These are phyloP conservation scores for Leucophenga varia DNA, from an alignment of 1,140 invertebrate genomes.

Conservation along the genomic window DNA sequence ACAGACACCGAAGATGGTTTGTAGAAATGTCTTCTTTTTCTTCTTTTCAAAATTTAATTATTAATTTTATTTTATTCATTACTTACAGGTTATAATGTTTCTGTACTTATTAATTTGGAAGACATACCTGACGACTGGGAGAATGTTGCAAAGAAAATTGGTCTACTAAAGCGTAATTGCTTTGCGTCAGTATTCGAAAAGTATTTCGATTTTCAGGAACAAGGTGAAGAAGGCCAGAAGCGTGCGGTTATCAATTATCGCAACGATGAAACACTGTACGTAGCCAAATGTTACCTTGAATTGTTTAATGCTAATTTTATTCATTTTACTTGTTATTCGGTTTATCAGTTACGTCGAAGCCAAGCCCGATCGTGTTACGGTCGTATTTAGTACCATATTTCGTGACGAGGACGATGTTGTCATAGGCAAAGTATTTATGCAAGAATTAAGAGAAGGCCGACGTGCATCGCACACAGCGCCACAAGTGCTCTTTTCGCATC, in stretches of 20 bases:
- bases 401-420: constrained; percentile 98
- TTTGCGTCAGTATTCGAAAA: constrained; percentile 99
- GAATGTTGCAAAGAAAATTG: constrained; percentile 86
- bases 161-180: constrained; percentile 95
- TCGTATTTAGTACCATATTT: constrained; percentile 98
- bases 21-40: constrained; percentile 8
- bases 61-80: constrained; percentile 8
- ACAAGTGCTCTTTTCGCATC: constrained; percentile 89
- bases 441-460: constrained; percentile 97
- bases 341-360: constrained; percentile 88
- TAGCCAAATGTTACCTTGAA: no score
- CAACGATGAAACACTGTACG: constrained; percentile 96
- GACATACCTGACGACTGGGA: constrained; percentile 90
- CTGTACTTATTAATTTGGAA: constrained; percentile 90
- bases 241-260: constrained; percentile 97
- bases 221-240: constrained; percentile 85
- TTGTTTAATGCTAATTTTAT: neutral
- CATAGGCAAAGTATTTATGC: constrained; percentile 98
- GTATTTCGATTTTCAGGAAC: constrained; percentile 98
- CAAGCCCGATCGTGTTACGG: constrained; percentile 96
- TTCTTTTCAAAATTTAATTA: neutral
- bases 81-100: constrained; percentile 85
- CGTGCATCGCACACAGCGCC: constrained; percentile 94
- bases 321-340: constrained; percentile 6
- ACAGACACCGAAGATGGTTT: constrained; percentile 82